phyloP scores from a whole-genome alignment of 2,113 vertebrate species.

The Galemys pyrenaicus region DNA sequence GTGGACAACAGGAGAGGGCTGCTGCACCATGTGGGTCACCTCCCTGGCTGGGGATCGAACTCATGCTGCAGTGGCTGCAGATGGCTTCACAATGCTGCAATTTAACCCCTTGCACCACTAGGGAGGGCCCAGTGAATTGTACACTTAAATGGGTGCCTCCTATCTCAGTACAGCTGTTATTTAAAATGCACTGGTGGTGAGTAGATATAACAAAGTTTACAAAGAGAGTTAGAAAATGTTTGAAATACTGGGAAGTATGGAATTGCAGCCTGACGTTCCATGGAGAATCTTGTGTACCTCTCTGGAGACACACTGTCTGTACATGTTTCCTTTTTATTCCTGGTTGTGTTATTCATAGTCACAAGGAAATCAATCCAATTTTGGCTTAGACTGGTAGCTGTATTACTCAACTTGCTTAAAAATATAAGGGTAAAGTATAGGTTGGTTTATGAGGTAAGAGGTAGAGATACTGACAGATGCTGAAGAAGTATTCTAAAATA shows the following conservation, averaged over 20 bases:
- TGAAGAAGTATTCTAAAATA: conserved; percentile 72
- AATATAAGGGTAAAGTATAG: conserved; percentile 73
- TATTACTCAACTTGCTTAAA: conserved; percentile 64
- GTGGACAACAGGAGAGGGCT: no score
- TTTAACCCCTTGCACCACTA: no score
- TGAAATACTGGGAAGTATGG: not conserved
- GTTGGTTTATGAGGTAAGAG: conserved; percentile 57
- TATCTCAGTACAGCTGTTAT: not conserved
- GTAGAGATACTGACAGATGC: conserved; percentile 62
- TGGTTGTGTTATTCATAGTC: conserved; percentile 26
- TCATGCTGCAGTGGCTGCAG: no score
- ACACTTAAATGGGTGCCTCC: not conserved
- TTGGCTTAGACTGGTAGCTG: not conserved
- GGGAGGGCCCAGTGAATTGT: not conserved
- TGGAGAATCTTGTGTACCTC: not conserved
- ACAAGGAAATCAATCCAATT: conserved; percentile 13
- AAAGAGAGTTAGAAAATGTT: not conserved
- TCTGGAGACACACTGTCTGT: conserved; percentile 39
- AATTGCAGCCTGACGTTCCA: not conserved
- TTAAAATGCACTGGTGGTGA: not conserved
- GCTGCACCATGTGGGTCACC: no score
- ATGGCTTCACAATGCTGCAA: no score
- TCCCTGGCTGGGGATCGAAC: no score
- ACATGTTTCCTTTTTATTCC: not conserved
- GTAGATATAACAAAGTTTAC: not conserved